A percentile compares a stretch with the other conserved stretches of the same genome.
phyloP scores from a whole-genome alignment of 1,140 invertebrate species.

The Ericerus pela region DNA sequence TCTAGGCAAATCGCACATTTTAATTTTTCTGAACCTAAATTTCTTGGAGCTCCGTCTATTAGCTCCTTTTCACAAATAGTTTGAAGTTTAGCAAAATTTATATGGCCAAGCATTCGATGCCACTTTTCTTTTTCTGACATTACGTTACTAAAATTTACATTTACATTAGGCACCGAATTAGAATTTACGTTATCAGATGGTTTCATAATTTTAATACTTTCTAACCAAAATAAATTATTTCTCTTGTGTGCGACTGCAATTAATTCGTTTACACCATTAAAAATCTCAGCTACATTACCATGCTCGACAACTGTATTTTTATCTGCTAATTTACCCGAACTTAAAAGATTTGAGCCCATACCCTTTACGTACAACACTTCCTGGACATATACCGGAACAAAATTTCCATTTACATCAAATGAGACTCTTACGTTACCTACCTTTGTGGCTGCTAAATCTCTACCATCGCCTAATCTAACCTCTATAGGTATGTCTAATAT shows the following conservation, averaged over 20 bases:
- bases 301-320: conserved; percentile 18
- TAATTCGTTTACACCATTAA: neutral
- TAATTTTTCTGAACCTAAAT: neutral
- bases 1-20: conserved; percentile 20
- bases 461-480: conserved; percentile 19
- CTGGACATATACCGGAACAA: conserved; percentile 17
- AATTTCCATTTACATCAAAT: conserved; percentile 17
- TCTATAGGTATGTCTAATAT: conserved; percentile 20
- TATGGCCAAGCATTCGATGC: conserved; percentile 20
- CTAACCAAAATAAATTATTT: too few relatives aligned
- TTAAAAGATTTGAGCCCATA: conserved; percentile 19
- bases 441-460: conserved; percentile 15
- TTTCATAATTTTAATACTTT: neutral
- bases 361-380: conserved; percentile 17
- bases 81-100: conserved; percentile 20
- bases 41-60: neutral
- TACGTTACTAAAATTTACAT: neutral
- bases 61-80: too few relatives aligned
- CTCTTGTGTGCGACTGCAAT: too few relatives aligned
- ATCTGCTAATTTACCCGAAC: too few relatives aligned
- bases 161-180: neutral
- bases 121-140: conserved; percentile 13
- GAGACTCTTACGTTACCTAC: conserved; percentile 18
- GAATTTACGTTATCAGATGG: too few relatives aligned
- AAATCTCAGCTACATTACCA: neutral